These are phyloP conservation scores for Beroe forskalii DNA, from an alignment of 37 sponge, comb jelly and placozoan species.

Conservation along the genomic window DNA sequence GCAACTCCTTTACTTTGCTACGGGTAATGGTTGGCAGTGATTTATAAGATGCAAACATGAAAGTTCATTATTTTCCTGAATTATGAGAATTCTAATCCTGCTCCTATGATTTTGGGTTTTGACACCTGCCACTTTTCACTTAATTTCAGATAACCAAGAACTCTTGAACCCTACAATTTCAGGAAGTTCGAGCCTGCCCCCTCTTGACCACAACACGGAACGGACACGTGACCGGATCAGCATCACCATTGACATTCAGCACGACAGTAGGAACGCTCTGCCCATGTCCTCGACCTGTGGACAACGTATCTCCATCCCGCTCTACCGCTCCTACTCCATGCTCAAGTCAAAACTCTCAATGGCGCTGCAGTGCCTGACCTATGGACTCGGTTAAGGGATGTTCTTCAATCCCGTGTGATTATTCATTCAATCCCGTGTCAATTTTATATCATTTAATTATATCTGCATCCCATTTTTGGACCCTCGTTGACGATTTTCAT, in stretches of 20 bases:
- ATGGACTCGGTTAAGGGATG: constrained; percentile 77
- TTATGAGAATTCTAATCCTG: no score
- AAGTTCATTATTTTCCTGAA: no score
- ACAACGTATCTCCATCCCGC: constrained; percentile 83
- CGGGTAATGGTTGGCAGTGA: constrained; percentile 82
- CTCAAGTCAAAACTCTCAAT: constrained; percentile 81
- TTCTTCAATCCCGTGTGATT: no score
- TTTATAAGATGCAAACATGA: no score
- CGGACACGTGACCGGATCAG: constrained; percentile 46
- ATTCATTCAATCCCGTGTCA: no score
- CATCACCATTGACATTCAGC: constrained; percentile 46
- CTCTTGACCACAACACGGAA: constrained; percentile 56
- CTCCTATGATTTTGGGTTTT: no score
- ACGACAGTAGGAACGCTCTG: constrained; percentile 68
- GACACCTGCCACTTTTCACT: no score
- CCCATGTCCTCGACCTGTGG: constrained; percentile 92
- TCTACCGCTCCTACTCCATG: constrained; percentile 79
- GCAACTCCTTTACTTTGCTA: constrained; percentile 93
- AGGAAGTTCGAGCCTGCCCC: constrained; percentile 69
- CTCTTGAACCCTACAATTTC: no score
- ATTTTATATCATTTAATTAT: no score
- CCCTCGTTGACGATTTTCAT: no score
- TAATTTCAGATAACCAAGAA: no score
- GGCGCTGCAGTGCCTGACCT: constrained; percentile 84
- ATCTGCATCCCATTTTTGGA: no score